Evolutionary conservation across 2,888 invertebrate species (phyloP), one percentile per base, ranked within the genome.

Genomic region (Tachina fera): DNA sequence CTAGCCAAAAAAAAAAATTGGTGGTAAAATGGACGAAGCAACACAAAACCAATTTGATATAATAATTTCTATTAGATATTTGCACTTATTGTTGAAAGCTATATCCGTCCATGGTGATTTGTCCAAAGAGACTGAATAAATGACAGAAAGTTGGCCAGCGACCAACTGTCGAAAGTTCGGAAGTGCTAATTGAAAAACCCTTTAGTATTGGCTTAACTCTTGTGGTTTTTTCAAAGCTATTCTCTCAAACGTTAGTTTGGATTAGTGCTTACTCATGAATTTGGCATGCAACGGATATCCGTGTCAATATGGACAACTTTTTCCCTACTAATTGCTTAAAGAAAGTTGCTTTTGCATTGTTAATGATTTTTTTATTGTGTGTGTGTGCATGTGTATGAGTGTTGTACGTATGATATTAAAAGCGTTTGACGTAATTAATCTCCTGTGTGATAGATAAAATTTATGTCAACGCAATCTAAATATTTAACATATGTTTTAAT

Each of bases 251-350:
- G 19, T 43, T 60, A 43, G 14, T 51, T 49, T 49, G n/a, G 6
- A 31, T 31, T 31, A 39, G 47, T 45, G 70, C 1, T 78, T 86
- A 77, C 67, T 63, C 72, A 81, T 77, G 45, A 9, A 70, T 39
- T 16, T 81, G 77, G 74, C 56, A 85, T 85, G 53, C 61, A 81
- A 60, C 78, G 85, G 85, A 85, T 78, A 82, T 85, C 78, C 82
- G 82, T 75, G 74, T 85, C 74, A 74, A 56, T 81, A 16, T 53
- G 43, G 16, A 31, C 56, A 56, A 31, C 45, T 56, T 56, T 63
- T 53, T 10, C 9, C 10, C n/a, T 41, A 13, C 49, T 19, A 19
- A 9, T 67, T 51, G 2, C 13, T 70, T n/a, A 74, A 49, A 60
- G 80, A 58, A 72, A 79, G 71, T 56, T 56, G 11, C 16, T 60